These are phyloP conservation scores for Luidia sarsii DNA, from an alignment of 53 echinoderm and acorn worm genomes.

Conservation along the genomic window DNA sequence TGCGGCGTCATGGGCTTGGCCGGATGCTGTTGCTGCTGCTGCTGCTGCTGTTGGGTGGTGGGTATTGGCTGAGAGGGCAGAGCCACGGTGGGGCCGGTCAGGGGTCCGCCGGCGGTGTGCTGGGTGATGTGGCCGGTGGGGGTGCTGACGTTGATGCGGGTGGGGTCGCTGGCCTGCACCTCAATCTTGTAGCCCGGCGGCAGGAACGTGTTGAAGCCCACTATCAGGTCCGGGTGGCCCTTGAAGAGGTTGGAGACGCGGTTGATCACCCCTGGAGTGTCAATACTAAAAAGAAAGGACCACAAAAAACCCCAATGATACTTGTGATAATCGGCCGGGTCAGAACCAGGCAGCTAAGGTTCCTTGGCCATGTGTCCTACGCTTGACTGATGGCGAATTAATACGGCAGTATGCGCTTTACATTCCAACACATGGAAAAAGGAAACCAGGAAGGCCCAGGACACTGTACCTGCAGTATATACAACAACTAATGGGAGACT, in stretches of 20 bases:
- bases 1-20: slow-evolving; percentile 39
- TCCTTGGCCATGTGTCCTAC: too few species aligned
- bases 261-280: slow-evolving; percentile 98
- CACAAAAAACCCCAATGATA: too few species aligned
- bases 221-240: slow-evolving; percentile 98
- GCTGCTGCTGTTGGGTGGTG: slow-evolving; percentile 35
- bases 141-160: slow-evolving; percentile 94
- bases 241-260: slow-evolving; percentile 99
- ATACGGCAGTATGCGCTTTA: too few species aligned
- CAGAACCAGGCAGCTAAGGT: too few species aligned
- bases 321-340: too few species aligned
- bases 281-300: slow-evolving; percentile 82
- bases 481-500: too few species aligned
- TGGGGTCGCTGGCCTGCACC: slow-evolving; percentile 93
- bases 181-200: slow-evolving; percentile 99
- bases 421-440: too few species aligned
- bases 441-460: too few species aligned
- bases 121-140: slow-evolving; percentile 74
- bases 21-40: slow-evolving; percentile 30
- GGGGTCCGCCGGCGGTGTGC: slow-evolving; percentile 30
- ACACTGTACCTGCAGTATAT: too few species aligned
- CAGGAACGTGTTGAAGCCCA: slow-evolving; percentile 99
- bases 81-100: slow-evolving; percentile 7
- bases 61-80: slow-evolving; percentile 16
- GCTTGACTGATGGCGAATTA: too few species aligned